These are phyloP conservation scores for Sussaba pulchella DNA, from an alignment of 2,888 invertebrate genomes.

Conservation along the genomic window DNA sequence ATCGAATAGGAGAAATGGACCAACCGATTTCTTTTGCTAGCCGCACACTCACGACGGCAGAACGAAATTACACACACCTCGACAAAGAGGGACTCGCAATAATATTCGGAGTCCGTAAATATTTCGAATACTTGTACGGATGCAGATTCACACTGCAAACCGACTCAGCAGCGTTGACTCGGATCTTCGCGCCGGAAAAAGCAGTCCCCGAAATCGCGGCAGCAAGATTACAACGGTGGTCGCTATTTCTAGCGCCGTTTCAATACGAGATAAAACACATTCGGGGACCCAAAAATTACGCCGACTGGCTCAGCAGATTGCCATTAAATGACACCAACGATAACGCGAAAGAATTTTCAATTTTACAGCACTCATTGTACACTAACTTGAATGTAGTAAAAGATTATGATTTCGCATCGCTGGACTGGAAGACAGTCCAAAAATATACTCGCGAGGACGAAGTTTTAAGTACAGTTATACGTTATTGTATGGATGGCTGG, in stretches of 20 bases:
- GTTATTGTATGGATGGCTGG: constrained; percentile 51
- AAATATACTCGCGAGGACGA: constrained; percentile 35
- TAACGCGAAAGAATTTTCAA: constrained; percentile 11
- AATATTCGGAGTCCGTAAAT: constrained; percentile 60
- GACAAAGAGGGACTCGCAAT: constrained; percentile 58
- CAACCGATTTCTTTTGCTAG: constrained; percentile 55
- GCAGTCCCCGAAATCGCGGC: constrained; percentile 57
- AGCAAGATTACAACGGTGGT: constrained; percentile 56
- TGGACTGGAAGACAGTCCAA: constrained; percentile 37
- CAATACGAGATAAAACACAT: constrained; percentile 52
- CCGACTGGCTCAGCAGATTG: constrained; percentile 55
- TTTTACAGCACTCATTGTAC: constrained; percentile 16
- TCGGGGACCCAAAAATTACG: constrained; percentile 36
- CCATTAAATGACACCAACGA: constrained; percentile 12
- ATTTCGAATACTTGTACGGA: constrained; percentile 59
- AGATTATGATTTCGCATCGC: constrained; percentile 41
- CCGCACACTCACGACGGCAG: constrained; percentile 26
- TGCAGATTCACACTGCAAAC: constrained; percentile 56
- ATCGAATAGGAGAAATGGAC: constrained; percentile 40
- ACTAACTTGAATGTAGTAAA: constrained; percentile 18
- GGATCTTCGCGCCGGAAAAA: constrained; percentile 56
- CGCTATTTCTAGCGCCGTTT: constrained; percentile 55
- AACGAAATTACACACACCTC: constrained; percentile 54
- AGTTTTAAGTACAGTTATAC: constrained; percentile 48
- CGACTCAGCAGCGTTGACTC: constrained; percentile 41